A percentile compares a stretch with the other conserved stretches of the same genome.
Conservation (phyloP, 2,888 invertebrate species). For the Clanis bilineata region DNA sequence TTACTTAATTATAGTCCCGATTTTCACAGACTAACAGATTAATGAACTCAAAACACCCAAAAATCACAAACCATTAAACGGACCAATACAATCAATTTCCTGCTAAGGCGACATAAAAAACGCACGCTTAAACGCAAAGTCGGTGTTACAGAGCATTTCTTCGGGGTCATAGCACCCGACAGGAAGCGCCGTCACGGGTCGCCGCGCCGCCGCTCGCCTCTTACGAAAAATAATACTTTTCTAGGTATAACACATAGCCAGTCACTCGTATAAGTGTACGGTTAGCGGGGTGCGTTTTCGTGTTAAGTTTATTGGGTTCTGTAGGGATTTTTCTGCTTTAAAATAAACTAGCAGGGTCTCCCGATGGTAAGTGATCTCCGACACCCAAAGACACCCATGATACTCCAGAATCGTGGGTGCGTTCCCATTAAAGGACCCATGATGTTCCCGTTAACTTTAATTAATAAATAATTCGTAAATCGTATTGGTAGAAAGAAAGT, state of each 20-base stretch:
- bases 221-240: slow-evolving; percentile 76
- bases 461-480: too few relatives aligned
- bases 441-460: too few relatives aligned
- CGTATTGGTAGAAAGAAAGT: too few relatives aligned
- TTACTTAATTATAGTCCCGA: too few relatives aligned
- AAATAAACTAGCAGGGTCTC: too few relatives aligned
- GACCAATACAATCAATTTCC: slow-evolving; percentile 69
- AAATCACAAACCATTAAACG: slow-evolving; percentile 66
- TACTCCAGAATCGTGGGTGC: too few relatives aligned
- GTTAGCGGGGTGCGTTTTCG: slow-evolving; percentile 30
- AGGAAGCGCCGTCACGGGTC: slow-evolving; percentile 78
- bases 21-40: not conserved
- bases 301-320: not conserved
- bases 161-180: slow-evolving; percentile 80
- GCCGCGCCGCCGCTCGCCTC: slow-evolving; percentile 65
- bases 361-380: too few relatives aligned
- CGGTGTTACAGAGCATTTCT: slow-evolving; percentile 71
- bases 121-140: slow-evolving; percentile 55
- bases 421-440: too few relatives aligned
- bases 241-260: slow-evolving; percentile 66
- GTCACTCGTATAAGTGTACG: slow-evolving; percentile 57
- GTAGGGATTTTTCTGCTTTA: not conserved
- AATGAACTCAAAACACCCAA: slow-evolving; percentile 20
- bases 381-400: too few relatives aligned
- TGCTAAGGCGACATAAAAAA: slow-evolving; percentile 54